Evolutionary conservation across 1,140 invertebrate species (phyloP).

Genomic region (Melanaphis sacchari): DNA sequence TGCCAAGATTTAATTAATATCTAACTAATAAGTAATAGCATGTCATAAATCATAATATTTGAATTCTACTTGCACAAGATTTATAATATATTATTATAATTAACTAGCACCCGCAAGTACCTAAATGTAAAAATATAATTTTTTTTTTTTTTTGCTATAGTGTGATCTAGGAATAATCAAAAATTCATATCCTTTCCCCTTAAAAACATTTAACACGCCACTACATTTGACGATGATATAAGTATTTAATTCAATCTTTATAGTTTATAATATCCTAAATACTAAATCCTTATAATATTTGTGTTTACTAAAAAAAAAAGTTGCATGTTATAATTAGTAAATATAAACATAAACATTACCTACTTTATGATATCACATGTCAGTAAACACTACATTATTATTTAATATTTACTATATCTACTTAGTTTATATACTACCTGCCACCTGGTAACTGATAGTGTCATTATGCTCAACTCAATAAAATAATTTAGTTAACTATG

Average conservation of each 20-base stretch:
- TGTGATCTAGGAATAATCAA: no score
- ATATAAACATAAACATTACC: not conserved
- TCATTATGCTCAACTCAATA: not conserved
- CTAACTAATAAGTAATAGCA: no score
- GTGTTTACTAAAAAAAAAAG: not conserved
- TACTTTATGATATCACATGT: not conserved
- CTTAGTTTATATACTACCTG: not conserved
- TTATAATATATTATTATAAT: no score
- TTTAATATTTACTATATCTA: not conserved
- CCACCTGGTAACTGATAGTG: not conserved
- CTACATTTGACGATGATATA: not conserved
- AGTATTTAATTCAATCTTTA: not conserved
- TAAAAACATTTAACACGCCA: no score
- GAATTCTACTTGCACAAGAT: no score
- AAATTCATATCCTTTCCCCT: no score
- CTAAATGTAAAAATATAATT: no score
- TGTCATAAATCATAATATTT: no score
- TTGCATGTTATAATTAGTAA: not conserved
- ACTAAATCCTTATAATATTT: not conserved
- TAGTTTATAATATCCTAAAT: not conserved
- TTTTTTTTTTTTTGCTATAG: no score
- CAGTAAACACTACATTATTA: not conserved
- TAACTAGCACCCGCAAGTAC: no score
- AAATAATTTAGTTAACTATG: no score
- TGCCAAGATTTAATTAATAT: no score